Evolutionary conservation across 2,797 vertebrate species (phyloP).

Genomic region (Poecilia velifera): DNA sequence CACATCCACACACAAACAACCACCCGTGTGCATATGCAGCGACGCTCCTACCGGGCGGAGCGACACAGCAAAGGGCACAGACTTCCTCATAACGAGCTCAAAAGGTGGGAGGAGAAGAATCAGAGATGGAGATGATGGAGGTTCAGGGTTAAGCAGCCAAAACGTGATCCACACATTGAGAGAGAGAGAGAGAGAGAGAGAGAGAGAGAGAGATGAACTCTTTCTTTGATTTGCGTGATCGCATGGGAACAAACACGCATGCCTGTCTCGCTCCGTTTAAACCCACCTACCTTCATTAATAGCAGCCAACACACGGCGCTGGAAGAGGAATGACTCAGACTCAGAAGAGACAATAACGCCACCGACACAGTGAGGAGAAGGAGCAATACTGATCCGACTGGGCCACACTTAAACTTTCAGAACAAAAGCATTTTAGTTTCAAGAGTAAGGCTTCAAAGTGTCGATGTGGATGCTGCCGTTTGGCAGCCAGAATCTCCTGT

Average conservation of each 20-base stretch:
- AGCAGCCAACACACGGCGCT: constrained; percentile 33
- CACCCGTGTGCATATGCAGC: constrained; percentile 42
- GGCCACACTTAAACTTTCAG: background rate
- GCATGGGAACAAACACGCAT: constrained; percentile 8
- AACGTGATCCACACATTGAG: constrained; percentile 34
- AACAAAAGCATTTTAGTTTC: background rate
- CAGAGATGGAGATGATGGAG: constrained; percentile 29
- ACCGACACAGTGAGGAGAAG: background rate
- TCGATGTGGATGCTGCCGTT: background rate
- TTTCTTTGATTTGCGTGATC: background rate
- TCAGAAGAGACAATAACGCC: background rate
- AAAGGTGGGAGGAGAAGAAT: constrained; percentile 35
- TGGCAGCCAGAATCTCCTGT: background rate
- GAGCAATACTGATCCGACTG: background rate
- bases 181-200: background rate
- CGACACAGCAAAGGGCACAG: constrained; percentile 54
- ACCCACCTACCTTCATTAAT: constrained; percentile 31
- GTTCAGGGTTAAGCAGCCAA: constrained; percentile 52
- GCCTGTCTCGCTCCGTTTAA: background rate
- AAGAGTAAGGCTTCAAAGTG: background rate
- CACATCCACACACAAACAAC: constrained; percentile 19
- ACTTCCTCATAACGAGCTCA: constrained; percentile 37
- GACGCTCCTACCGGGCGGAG: constrained; percentile 46
- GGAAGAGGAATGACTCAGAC: constrained; percentile 15
- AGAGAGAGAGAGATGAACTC: background rate